Base-by-base conservation (phyloP, 2,113 vertebrate species). In the Ophthalmolycus amberensis region DNA sequence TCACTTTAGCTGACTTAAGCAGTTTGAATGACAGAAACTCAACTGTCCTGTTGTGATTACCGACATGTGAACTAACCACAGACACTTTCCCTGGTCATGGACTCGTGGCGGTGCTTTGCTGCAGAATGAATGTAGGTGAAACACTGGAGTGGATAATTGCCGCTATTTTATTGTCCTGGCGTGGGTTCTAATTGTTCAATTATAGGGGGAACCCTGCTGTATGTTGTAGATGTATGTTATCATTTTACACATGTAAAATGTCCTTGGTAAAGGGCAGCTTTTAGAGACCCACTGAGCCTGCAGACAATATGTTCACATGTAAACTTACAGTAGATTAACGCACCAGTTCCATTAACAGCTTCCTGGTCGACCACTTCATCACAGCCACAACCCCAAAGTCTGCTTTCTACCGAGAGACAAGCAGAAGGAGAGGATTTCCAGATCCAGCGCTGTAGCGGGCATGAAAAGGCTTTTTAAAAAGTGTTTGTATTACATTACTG, bases 401-500 rank as follows among this genome's bases (percentile, higher is more conserved):
- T 68, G 38, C 63, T 62, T 88, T 72, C n/a, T 54, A 71, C 75
- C 29, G 34, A 62, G 56, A 56, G 29, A 37, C 16, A 20, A 29
- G 56, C 12, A 62, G 44, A 48, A 63, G 58, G 15, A 66, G 42
- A 50, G 16, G 50, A 75, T 88, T 93, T 88, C 71, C 73, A 87
- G 79, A 92, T 82, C 70, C 79, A 37, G 38, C 14, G n/a, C 73
- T 86, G 66, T 80, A 76, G 78, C 72, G 79, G 62, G 64, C 71
- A 85, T 84, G 58, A 85, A 90, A 91, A 74, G 68, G 25, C 77
- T 90, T 82, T 84, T 86, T 80, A 69, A 83, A 67, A 80, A 83
- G 83, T 90, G 86, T 90, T 83, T 90, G 89, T 90, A 88, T 91
- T 94, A 88, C 89, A 91, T 92, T 88, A 77, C 92, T 82, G 87